A percentile compares a stretch with the other conserved stretches of the same genome.
These are phyloP conservation scores for Aspidiotus destructor DNA, from an alignment of 2,888 invertebrate species.

Conservation along the genomic window DNA sequence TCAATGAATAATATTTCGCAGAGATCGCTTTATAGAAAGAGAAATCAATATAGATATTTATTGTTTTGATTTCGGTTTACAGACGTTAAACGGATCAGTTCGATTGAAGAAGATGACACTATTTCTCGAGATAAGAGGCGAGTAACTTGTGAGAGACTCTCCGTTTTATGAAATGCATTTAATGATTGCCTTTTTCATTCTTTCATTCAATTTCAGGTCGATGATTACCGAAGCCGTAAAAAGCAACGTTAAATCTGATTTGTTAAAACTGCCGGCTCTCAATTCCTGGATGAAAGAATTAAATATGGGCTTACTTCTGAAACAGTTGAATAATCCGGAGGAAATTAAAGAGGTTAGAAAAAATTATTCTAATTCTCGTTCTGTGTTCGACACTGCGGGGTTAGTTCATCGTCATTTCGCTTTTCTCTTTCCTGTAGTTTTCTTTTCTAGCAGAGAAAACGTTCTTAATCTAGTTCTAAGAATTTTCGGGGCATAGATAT, in stretches of 20 bases:
- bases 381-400: too few species aligned
- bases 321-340: not conserved
- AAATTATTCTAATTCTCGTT: too few species aligned
- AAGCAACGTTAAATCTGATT: not conserved
- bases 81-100: not conserved
- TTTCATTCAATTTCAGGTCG: not conserved
- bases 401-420: too few species aligned
- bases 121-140: not conserved
- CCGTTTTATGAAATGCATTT: not conserved
- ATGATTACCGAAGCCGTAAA: not conserved
- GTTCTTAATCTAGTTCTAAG: too few species aligned
- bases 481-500: too few species aligned
- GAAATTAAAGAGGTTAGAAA: not conserved
- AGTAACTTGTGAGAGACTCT: not conserved
- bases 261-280: not conserved
- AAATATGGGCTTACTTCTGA: not conserved
- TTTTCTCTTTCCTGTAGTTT: too few species aligned
- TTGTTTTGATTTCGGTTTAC: not conserved
- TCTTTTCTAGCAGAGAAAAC: too few species aligned
- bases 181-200: not conserved
- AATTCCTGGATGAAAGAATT: not conserved
- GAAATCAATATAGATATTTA: too few species aligned
- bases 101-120: not conserved
- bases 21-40: too few species aligned
- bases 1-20: too few species aligned